Conservation (phyloP, 1,140 invertebrate species). For the Nomia melanderi region DNA sequence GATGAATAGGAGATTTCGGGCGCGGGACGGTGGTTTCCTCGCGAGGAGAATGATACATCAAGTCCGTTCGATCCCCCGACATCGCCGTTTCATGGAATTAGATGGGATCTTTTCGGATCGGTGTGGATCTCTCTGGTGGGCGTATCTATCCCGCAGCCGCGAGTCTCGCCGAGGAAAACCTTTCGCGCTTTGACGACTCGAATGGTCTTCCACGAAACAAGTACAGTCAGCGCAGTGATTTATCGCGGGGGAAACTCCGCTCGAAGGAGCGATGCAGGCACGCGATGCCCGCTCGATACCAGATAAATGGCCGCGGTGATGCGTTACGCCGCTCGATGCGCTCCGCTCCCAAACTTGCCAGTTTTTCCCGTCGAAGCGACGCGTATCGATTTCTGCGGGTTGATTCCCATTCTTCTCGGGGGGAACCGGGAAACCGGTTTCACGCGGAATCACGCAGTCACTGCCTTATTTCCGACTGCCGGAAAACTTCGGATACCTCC, state of each 20-base stretch:
- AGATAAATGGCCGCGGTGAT: not conserved
- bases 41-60: constrained; percentile 30
- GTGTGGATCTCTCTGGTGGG: not conserved
- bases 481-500: no score
- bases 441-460: no score
- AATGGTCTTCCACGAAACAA: not conserved
- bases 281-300: constrained; percentile 3
- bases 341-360: not conserved
- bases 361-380: no score
- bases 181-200: constrained; percentile 28
- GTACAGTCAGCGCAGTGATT: constrained; percentile 4
- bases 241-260: constrained; percentile 11
- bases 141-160: not conserved
- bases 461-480: not conserved
- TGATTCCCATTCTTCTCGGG: not conserved
- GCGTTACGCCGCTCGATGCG: not conserved
- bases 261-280: constrained; percentile 1
- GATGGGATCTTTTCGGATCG: not conserved
- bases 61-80: constrained; percentile 15
- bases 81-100: constrained; percentile 23
- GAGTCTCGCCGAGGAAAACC: not conserved
- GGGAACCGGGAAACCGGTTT: not conserved
- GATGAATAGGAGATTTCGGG: not conserved
- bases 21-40: no score
- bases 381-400: no score